Base-by-base conservation (phyloP, 1,140 invertebrate species). In the Harlomillsia oculata region DNA sequence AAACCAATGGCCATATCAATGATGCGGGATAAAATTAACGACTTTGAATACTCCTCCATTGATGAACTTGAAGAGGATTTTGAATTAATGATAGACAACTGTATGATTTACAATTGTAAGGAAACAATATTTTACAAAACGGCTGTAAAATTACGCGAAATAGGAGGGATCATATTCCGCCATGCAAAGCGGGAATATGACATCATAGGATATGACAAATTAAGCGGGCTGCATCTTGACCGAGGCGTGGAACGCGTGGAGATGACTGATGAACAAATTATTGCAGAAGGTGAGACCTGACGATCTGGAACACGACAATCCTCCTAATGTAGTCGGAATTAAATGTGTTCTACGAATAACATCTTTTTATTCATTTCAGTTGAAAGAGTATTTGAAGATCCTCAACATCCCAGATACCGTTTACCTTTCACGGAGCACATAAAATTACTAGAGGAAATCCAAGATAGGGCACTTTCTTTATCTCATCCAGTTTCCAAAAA, bases 1-100 rank as follows among this genome's bases (percentile, higher is more conserved):
- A 76, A 89, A 62, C 94, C 95, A 0, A 98, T 98, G 92, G 94
- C 97, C 72, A 78, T 97, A 34, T 86, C 87, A 40, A 97, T 92
- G 0, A 97, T 98, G 87, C 72, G 77, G 63, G 74, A 75, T 41
- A 93, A 91, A 74, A 74, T 93, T 13, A 81, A 87, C 45, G 72
- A 77, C 29, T 83, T 86, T 56, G 72, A 81, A 49, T 97, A 97
- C 72, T 73, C 75, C 5, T 82, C 78, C 21, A 74, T 97, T 34
- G 80, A 84, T 50, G 79, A 83, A 16, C 83, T 97, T 67, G 85
- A 93, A 69, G 72, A 72, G 1, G 95, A 98, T 74, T 97, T 97
- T 69, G 82, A 86, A 66, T 74, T 97, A 0, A 97, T 97, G 83
- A 88, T 97, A 26, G 82, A 82, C 50, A 98, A 97, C 70, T 98